Evolutionary conservation across 2,888 invertebrate genomes (phyloP).

Genomic region (Dryadula phaetusa): DNA sequence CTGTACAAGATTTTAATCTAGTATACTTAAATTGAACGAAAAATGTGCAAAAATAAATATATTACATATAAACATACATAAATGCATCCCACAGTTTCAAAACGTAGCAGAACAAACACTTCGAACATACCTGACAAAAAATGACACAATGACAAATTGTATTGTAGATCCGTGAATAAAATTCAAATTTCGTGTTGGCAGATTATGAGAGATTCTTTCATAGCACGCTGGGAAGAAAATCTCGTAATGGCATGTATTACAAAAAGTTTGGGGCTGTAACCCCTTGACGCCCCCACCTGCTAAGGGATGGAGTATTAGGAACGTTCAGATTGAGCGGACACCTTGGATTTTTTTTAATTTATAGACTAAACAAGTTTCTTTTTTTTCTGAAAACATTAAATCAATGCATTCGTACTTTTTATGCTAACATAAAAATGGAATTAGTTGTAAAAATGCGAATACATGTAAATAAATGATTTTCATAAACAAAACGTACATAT

Average conservation of each 20-base stretch:
- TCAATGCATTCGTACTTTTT: too few species aligned
- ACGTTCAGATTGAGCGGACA: slow-evolving; percentile 21
- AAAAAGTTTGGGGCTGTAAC: slow-evolving; percentile 53
- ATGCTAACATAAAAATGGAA: too few species aligned
- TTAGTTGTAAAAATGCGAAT: too few species aligned
- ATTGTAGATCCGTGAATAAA: slow-evolving; percentile 49
- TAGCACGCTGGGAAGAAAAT: slow-evolving; percentile 51
- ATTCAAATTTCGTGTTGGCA: slow-evolving; percentile 51
- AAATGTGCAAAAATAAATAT: too few species aligned
- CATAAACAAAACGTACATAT: too few species aligned
- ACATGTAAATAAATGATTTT: too few species aligned
- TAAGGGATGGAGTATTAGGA: slow-evolving; percentile 35
- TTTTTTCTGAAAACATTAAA: too few species aligned
- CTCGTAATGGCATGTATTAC: slow-evolving; percentile 51
- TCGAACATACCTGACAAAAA: slow-evolving; percentile 31
- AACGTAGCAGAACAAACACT: slow-evolving; percentile 25
- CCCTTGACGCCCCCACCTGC: slow-evolving; percentile 53
- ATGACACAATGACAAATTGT: slow-evolving; percentile 52
- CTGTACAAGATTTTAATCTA: background rate
- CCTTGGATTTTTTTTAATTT: background rate
- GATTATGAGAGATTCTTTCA: slow-evolving; percentile 49
- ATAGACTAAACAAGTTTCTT: too few species aligned
- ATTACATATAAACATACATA: background rate
- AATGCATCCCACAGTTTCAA: background rate
- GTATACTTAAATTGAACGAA: background rate